A percentile compares a stretch with the other conserved stretches of the same genome.
phyloP scores from a whole-genome alignment of 2,113 vertebrate genomes.

The Rhinolophus ferrumequinum region DNA sequence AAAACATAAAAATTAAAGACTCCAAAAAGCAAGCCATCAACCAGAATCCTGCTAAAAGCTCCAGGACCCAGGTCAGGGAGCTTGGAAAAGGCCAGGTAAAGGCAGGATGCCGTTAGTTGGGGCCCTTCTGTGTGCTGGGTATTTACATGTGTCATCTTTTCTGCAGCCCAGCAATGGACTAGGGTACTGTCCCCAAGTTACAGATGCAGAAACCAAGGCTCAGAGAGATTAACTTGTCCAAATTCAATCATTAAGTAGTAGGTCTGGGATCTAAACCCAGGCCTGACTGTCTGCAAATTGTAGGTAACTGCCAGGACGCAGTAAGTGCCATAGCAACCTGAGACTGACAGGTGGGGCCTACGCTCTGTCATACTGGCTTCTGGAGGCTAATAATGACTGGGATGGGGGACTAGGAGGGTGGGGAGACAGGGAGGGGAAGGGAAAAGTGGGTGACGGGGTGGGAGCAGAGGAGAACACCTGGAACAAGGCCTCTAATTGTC shows the following conservation, averaged over 20 bases:
- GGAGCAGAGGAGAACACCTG: not conserved
- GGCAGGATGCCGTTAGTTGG: not conserved
- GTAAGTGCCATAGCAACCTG: not conserved
- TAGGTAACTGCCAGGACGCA: not conserved
- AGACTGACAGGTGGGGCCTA: not conserved
- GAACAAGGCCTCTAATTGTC: not conserved
- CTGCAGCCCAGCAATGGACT: not conserved
- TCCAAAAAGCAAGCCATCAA: not conserved
- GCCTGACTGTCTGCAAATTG: not conserved
- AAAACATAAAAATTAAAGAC: not conserved
- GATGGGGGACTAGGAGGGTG: not conserved
- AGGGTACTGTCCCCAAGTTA: not conserved
- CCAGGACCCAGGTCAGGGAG: not conserved
- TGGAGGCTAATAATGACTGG: not conserved
- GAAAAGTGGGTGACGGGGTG: too few relatives aligned
- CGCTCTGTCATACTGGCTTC: not conserved
- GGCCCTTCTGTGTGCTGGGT: not conserved
- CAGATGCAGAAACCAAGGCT: not conserved
- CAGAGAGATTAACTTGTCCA: not conserved
- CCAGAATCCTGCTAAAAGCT: not conserved
- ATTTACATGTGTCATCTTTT: not conserved
- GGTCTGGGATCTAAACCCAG: not conserved
- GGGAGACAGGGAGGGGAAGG: not conserved
- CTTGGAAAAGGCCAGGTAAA: not conserved
- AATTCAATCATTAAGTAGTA: not conserved